phyloP scores from a whole-genome alignment of 2,888 invertebrate species.

The Heliothis peltigera region DNA sequence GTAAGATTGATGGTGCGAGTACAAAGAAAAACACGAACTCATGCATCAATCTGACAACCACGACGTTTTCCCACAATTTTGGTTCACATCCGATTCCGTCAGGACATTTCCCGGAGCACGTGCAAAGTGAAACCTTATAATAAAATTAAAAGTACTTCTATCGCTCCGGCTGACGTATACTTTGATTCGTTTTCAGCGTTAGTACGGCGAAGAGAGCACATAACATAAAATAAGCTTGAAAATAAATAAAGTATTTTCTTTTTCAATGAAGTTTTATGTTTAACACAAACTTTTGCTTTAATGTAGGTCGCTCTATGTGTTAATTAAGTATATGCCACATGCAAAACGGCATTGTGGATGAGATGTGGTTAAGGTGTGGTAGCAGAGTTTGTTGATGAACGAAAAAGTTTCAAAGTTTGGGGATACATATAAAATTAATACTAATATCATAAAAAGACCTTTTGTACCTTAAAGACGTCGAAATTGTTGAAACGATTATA shows the following conservation, averaged over 20 bases:
- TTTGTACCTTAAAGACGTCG: too few relatives aligned
- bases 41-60: constrained; percentile 82
- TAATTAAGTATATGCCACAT: too few relatives aligned
- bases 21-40: constrained; percentile 83
- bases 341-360: too few relatives aligned
- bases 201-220: constrained; percentile 10
- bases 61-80: constrained; percentile 63
- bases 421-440: too few relatives aligned
- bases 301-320: too few relatives aligned
- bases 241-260: neutral
- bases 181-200: constrained; percentile 34
- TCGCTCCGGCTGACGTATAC: constrained; percentile 3
- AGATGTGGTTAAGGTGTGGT: too few relatives aligned
- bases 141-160: constrained; percentile 25
- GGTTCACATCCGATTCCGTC: constrained; percentile 58
- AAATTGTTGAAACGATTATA: too few relatives aligned
- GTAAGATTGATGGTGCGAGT: constrained; percentile 79
- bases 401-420: too few relatives aligned
- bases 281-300: neutral
- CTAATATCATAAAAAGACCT: too few relatives aligned
- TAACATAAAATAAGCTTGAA: neutral
- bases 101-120: constrained; percentile 30
- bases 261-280: neutral
- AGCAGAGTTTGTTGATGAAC: too few relatives aligned
- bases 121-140: constrained; percentile 30